Base-by-base conservation (phyloP, 2,797 vertebrate species). In the Epinephelus awoara region DNA sequence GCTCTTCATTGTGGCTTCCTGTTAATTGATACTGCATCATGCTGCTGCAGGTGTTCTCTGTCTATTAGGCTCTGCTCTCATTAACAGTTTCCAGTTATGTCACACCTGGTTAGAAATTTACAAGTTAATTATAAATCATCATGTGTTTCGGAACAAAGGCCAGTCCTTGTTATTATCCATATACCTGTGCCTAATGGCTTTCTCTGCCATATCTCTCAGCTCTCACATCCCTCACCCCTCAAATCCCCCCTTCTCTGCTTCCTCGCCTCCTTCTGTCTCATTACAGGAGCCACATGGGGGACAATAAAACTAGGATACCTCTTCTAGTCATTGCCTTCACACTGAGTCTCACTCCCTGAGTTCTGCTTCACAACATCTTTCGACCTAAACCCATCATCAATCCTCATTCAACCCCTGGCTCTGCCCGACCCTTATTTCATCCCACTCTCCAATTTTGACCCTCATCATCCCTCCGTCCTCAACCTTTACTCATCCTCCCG, bases 221-320 rank as follows among this genome's bases (percentile, higher is more conserved):
- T 68, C 18, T 46, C 5, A 66, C 27, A 27, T 44, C 67, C 57
- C 42, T 64, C 59, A 56, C 15, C 17, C 46, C 25, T 50, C 29
- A 21, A 52, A 15, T 56, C 52, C 68, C 15, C 8, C 19, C 21
- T 29, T 47, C 38, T 18, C 46, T 70, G 51, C 34, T 63, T 68
- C 67, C 29, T 63, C 64, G 50, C 38, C 49, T 72, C 40, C 23
- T 46, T 55, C 38, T 58, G 14, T 64, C 57, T 85, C 62, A 79
- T 84, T 69, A 59, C 7, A 14, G 27, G 44, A 75, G 46, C 58
- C 74, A 75, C 68, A 69, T 58, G 19, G 51, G 52, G 55, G 34
- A 9, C 55, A 62, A 84, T 67, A 87, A 75, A 73, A 63, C 52
- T 19, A 50, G 19, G 5, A 79, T 42, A 67, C 42, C 19, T 83